Conservation (phyloP, 2,797 vertebrate species). For the Gymnothorax reevesii region DNA sequence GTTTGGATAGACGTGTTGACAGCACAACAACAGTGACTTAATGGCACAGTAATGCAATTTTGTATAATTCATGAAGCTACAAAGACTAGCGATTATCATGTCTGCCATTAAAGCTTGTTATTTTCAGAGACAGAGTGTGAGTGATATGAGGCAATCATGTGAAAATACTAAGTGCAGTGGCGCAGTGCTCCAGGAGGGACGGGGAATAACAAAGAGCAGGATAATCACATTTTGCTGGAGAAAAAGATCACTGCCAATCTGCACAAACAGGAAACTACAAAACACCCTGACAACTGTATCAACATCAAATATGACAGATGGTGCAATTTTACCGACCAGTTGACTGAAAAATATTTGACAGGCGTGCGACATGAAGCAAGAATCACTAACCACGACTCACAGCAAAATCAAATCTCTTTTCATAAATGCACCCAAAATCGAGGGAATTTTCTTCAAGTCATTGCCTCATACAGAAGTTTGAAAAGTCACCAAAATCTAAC, state of each 20-base stretch:
- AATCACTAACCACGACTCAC: background rate
- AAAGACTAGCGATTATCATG: background rate
- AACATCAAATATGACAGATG: background rate
- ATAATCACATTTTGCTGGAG: background rate
- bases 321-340: background rate
- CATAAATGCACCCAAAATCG: background rate
- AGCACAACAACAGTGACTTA: background rate
- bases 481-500: background rate
- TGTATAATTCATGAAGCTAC: background rate
- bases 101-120: constrained; percentile 9
- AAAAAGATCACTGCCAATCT: background rate
- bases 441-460: background rate
- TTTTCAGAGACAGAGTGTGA: background rate
- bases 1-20: background rate
- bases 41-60: background rate
- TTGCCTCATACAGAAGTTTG: background rate
- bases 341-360: background rate
- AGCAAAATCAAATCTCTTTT: background rate
- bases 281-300: background rate
- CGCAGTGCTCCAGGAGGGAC: background rate
- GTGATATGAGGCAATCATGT: background rate
- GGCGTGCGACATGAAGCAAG: background rate
- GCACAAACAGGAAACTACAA: background rate
- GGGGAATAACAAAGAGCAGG: background rate
- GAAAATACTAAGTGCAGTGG: background rate